Base-by-base conservation (phyloP, 2,113 vertebrate species). In the Chionomys nivalis region DNA sequence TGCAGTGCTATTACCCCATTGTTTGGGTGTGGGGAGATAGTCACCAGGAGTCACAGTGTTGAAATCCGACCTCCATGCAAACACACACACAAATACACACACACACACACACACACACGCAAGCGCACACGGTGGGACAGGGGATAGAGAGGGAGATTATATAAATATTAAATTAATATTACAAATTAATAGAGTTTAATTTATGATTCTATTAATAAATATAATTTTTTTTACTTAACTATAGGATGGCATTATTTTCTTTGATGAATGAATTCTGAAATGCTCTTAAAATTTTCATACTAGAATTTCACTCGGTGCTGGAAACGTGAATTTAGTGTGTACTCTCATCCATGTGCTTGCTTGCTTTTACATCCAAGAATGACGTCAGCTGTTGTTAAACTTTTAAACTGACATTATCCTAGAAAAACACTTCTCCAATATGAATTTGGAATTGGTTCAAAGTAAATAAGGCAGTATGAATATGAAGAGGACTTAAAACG, bases 401-500 rank as follows among this genome's bases (percentile, higher is more conserved):
- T 73, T 89, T 83, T 90, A 5, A 94, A 94, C 65, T 81, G 17
- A 42, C 19, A 73, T 39, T 55, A 70, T 87, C 83, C 4, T 82
- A 86, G 79, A 85, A 92, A 89, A 93, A 33, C 28, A 63, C 11
- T 90, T 82, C 33, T 5, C 13, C 24, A 90, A 31, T 78, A 87
- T 1, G 39, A 65, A 21, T 44, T 76, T 91, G 55, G 85, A 31
- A 87, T 73, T 77, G 89, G 88, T 94, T 92, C 13, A 55, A 95
- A 91, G 7, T 66, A 94, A 72, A 72, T 76, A 89, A 85, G 13
- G 88, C 26, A 66, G 65, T 94, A 52, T 52, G 12, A 47, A 12
- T 91, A 82, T 66, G n/a, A 70, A 9, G 4, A 79, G 79, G 4
- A 81, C 65, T 87, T 96, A 23, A 82, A 94, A 93, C 77, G 33